Evolutionary conservation across 2,888 invertebrate species (phyloP).

Genomic region (Bhutanitis thaidina): DNA sequence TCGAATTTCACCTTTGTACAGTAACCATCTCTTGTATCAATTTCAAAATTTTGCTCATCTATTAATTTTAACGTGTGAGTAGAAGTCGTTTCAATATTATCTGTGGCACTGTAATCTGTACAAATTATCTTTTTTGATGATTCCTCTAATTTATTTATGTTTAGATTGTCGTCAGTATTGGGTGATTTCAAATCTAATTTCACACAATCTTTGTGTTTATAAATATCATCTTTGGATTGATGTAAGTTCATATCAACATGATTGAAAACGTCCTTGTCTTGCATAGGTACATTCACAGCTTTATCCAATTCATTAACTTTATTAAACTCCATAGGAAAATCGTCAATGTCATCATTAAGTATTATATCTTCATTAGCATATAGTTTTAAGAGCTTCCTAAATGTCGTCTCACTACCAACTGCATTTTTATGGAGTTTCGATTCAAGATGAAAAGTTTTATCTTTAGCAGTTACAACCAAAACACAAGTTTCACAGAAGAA

Average conservation of each 20-base stretch:
- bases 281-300: too few relatives aligned
- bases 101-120: neutral
- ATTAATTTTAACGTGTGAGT: neutral
- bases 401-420: neutral
- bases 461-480: neutral
- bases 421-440: neutral
- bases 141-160: too few relatives aligned
- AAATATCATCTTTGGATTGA: too few relatives aligned
- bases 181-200: too few relatives aligned
- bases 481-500: conserved; percentile 7
- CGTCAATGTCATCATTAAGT: neutral
- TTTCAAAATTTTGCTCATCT: neutral
- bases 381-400: neutral
- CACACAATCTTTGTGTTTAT: too few relatives aligned
- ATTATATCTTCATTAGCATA: neutral
- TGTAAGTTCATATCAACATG: too few relatives aligned
- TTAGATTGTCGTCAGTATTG: too few relatives aligned
- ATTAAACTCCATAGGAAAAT: too few relatives aligned
- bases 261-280: too few relatives aligned
- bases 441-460: neutral
- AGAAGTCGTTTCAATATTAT: neutral
- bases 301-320: too few relatives aligned
- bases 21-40: neutral
- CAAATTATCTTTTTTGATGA: too few relatives aligned
- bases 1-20: neutral